Base-by-base conservation (phyloP, 2,113 vertebrate species). In the Sterna hirundo region DNA sequence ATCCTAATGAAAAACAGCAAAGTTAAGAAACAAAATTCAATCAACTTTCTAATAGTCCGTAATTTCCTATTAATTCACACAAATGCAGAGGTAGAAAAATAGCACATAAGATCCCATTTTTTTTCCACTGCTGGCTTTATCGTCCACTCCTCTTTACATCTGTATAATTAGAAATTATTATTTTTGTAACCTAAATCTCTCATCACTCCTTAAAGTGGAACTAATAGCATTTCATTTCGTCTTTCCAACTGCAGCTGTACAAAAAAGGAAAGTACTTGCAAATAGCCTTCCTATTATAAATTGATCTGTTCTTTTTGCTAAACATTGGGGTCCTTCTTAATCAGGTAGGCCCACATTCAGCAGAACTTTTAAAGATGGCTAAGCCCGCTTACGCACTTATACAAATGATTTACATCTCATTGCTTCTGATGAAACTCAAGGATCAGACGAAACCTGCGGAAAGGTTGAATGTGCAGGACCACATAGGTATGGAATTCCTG, bases 1-100 rank as follows among this genome's bases (percentile, higher is more conserved):
- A 94, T 75, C 54, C 55, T 95, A 97, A 96, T 91, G 93, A 95
- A 96, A 97, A 97, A 49, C 21, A 68, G 49, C 4, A 5, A 91
- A 94, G 69, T 94, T 95, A 91, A 92, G 91, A 95, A 97, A 96
- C 52, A 94, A 93, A 97, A 94, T 94, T 95, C 64, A 95, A 87
- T 95, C 74, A 69, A 52, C 72, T 94, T 97, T 77, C 87, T 94
- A 95, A 96, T 76, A 92, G 80, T 65, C 82, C 88, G 52, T 83
- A 74, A 97, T 95, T 94, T 96, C 76, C 54, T 88, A 25, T 93
- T 97, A 96, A 82, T 88, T 96, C 90, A 95, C 46, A 76, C 58
- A 95, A 95, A 76, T 69, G 77, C 46, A 86, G 62, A 58, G n/a
- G 26, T 34, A 91, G 64, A 19, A 90, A 84, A 76, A 86, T 74